Evolutionary conservation across 2,888 invertebrate genomes (phyloP).

Genomic region (Podabrus alpinus): DNA sequence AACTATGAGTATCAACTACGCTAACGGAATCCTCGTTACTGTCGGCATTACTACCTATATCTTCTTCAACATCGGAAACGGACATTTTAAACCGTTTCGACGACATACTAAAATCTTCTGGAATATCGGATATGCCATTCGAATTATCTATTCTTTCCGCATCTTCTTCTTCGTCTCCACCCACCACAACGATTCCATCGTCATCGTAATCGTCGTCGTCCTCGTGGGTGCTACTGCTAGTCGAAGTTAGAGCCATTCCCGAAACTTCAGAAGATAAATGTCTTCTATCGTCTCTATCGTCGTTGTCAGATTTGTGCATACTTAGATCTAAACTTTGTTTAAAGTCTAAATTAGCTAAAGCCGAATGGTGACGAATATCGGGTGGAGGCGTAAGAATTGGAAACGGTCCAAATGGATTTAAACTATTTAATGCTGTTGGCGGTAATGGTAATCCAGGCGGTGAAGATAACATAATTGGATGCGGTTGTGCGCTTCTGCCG

Average conservation of each 20-base stretch:
- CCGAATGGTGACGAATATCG: conserved; percentile 66
- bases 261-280: conserved; percentile 44
- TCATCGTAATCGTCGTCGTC: conserved; percentile 72
- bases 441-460: conserved; percentile 68
- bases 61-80: conserved; percentile 61
- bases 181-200: conserved; percentile 79
- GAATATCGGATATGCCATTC: conserved; percentile 60
- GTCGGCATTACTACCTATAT: conserved; percentile 64
- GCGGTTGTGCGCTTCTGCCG: conserved; percentile 86
- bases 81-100: conserved; percentile 65
- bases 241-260: conserved; percentile 40
- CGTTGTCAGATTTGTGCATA: conserved; percentile 57
- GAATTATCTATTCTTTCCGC: conserved; percentile 52
- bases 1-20: conserved; percentile 59
- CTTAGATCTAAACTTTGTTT: conserved; percentile 68
- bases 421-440: conserved; percentile 68
- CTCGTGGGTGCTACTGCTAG: conserved; percentile 49
- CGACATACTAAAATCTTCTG: conserved; percentile 72
- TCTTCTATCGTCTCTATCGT: conserved; percentile 49
- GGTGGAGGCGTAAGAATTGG: conserved; percentile 74
- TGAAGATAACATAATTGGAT: conserved; percentile 78
- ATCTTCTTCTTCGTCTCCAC: conserved; percentile 63
- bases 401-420: conserved; percentile 79
- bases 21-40: conserved; percentile 68
- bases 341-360: conserved; percentile 63